Base-by-base conservation (phyloP, 2,797 vertebrate genomes). In the Perdix hodgsoniae region DNA sequence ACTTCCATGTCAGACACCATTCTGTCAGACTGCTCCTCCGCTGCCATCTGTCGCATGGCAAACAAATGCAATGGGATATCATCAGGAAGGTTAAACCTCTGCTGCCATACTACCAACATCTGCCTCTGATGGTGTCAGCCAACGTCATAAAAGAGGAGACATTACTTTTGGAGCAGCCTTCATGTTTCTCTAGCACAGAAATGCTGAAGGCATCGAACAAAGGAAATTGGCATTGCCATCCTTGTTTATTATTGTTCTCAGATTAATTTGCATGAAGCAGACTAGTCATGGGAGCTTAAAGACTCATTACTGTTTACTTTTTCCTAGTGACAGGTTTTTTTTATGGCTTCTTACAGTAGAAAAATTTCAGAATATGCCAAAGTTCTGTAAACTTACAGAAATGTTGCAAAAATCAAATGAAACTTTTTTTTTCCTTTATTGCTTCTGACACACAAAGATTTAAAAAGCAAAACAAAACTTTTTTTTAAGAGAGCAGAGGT, bases 321-420 rank as follows among this genome's bases (percentile, higher is more conserved):
- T 69, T 9, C 49, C 94, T 86, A 57, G 39, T 82, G 69, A 84
- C 73, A 91, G 40, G 56, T 39, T 61, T 54, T 37, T 37, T 88
- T 95, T 95, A 83, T 16, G 47, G 69, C 69, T 94, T 73, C 77
- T 90, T 89, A 39, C n/a, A 82, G 54, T 65, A 83, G 21, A 95
- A 57, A 64, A 56, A 42, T 50, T 90, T 91, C 70, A 49, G 61
- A 66, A 39, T 31, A 63, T 12, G 61, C 10, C 3, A 8, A 52
- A 86, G 93, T 85, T 73, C 79, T 81, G 37, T 13, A 90, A 89
- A 88, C 16, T 35, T 86, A 45, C 17, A 54, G 66, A 63, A 83
- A 65, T 81, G 29, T 72, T 12, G 57, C 69, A 27, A 72, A 91
- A 92, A 79, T 21, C 66, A 94, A 85, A n/a, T 76, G 77, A 93